Evolutionary conservation across 1,140 invertebrate species (phyloP).

Genomic region (Ceratosolen fusciceps): DNA sequence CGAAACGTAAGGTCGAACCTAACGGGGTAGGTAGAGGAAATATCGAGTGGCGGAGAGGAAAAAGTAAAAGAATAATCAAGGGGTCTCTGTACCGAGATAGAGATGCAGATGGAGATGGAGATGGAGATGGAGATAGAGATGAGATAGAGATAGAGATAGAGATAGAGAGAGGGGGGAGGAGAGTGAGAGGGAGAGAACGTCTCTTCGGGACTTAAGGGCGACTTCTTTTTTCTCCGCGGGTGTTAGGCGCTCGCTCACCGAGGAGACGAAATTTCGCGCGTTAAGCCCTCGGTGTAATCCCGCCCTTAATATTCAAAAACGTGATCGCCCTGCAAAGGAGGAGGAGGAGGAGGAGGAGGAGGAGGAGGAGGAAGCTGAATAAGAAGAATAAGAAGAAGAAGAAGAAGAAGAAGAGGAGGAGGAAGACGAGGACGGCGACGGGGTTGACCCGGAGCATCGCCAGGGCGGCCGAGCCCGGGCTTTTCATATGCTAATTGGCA

Average conservation of each 20-base stretch:
- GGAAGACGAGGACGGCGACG: no score
- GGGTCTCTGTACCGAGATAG: no score
- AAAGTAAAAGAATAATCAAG: neutral
- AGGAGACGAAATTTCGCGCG: constrained; percentile 69
- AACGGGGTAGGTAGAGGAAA: constrained; percentile 28
- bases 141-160: constrained; percentile 28
- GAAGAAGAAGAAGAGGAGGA: no score
- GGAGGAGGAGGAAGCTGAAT: neutral
- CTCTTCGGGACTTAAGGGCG: constrained; percentile 61
- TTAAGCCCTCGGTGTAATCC: constrained; percentile 71
- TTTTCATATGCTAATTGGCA: constrained; percentile 74
- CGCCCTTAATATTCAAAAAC: constrained; percentile 73
- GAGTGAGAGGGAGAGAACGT: constrained; percentile 48
- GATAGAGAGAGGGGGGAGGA: constrained; percentile 21
- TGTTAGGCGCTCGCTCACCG: neutral
- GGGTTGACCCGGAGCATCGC: constrained; percentile 51
- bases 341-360: neutral
- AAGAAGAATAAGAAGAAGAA: neutral
- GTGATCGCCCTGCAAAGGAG: constrained; percentile 69
- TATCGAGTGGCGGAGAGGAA: constrained; percentile 8
- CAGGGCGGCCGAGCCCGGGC: constrained; percentile 57
- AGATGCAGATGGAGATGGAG: constrained; percentile 22
- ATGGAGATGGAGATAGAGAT: constrained; percentile 38
- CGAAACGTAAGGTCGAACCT: constrained; percentile 16
- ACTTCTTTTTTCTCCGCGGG: constrained; percentile 67